Conservation (phyloP, 2,113 vertebrate species). For the Cricetomys ansorgei region DNA sequence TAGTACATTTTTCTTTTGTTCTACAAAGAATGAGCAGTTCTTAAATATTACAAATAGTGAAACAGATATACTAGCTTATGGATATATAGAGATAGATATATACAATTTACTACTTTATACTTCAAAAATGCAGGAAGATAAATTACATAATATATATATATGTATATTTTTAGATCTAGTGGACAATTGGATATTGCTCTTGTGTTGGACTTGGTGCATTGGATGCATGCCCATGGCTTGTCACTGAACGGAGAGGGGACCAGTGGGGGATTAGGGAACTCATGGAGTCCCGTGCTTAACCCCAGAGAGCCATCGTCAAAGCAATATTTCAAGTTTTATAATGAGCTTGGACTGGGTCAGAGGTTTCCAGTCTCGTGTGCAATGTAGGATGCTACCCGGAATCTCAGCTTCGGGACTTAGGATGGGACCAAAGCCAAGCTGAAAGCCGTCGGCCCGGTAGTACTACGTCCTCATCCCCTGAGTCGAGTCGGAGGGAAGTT, state of each 20-base stretch:
- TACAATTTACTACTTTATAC: slow-evolving; percentile 83
- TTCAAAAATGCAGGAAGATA: slow-evolving; percentile 83
- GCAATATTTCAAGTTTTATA: slow-evolving; percentile 37
- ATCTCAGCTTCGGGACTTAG: background rate
- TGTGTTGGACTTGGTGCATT: slow-evolving; percentile 82
- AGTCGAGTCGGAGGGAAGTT: background rate
- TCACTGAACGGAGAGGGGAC: slow-evolving; percentile 65
- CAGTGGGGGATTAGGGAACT: slow-evolving; percentile 58
- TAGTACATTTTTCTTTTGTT: slow-evolving; percentile 65
- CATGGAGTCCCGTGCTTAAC: slow-evolving; percentile 40
- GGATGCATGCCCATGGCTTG: slow-evolving; percentile 86
- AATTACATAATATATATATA: slow-evolving; percentile 75
- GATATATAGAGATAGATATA: slow-evolving; percentile 73
- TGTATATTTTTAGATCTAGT: slow-evolving; percentile 71
- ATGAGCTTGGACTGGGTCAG: background rate
- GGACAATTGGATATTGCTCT: slow-evolving; percentile 87
- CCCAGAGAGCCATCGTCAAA: slow-evolving; percentile 47
- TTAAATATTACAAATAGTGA: slow-evolving; percentile 82
- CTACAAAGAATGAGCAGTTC: slow-evolving; percentile 79
- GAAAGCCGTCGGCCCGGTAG: background rate
- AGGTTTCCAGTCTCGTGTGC: background rate
- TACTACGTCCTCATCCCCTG: background rate
- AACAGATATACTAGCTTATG: slow-evolving; percentile 78
- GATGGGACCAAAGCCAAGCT: background rate
- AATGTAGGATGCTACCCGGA: background rate